Evolutionary conservation across 2,888 invertebrate genomes (phyloP), one percentile per base, ranked within the genome.

Genomic region (Apotomis turbidana): DNA sequence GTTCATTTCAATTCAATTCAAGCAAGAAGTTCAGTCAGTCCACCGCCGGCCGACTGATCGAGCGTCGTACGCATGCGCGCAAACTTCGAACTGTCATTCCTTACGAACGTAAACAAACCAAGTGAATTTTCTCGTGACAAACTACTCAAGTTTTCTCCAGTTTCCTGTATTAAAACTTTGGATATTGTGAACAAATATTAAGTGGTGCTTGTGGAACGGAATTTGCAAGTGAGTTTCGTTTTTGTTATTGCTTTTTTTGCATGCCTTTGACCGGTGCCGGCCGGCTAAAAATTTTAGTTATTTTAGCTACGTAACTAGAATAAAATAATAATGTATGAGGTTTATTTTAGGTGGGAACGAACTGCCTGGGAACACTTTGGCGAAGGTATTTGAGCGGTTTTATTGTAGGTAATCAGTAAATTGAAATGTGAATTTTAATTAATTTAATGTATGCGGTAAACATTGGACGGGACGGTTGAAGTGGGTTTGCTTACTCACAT

Each of bases 71-170:
- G 59, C 83, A 85, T 92, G 93, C 91, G 91, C 91, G 92, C 66
- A 76, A 77, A 75, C 77, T 79, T 76, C 85, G 83, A 80, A 84
- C 86, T 87, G 88, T 87, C 89, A 87, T 82, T 85, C 85, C 85
- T 85, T 86, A 84, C 83, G 82, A 83, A 87, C 86, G 90, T 89
- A 91, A 91, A 90, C 88, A 91, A 90, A 66, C 90, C 87, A 89
- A 90, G 89, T 90, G 90, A 85, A 81, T 77, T 81, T 80, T 83
- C 27, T 27, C 81, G 90, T 87, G 84, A 82, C 78, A 80, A 84
- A 81, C 76, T 71, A 74, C 75, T 75, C 76, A 75, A 76, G 76
- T 80, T 78, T 78, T 80, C 76, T 77, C 71, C 78, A 76, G 76
- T 74, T 76, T 75, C 72, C 71, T 76, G 68, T 76, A 73, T 55